A percentile compares a stretch with the other conserved stretches of the same genome.
Evolutionary conservation across 1,140 invertebrate genomes (phyloP).

Genomic region (Spodoptera litura): DNA sequence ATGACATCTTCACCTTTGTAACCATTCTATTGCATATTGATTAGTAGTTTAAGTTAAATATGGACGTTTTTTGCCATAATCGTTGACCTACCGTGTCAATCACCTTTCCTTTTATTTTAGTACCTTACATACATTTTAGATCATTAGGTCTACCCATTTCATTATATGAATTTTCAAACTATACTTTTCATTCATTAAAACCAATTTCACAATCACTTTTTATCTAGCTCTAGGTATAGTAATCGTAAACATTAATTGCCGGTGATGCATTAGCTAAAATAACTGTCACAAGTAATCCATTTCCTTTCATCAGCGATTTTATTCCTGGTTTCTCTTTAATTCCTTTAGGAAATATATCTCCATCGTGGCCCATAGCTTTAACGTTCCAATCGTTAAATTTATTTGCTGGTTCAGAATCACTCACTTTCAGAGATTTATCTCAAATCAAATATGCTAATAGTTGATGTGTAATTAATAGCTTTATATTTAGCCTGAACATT

Average conservation of each 20-base stretch:
- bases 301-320: background rate
- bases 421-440: constrained; percentile 26
- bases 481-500: constrained; percentile 5
- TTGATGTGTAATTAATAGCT: constrained; percentile 34
- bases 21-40: constrained; percentile 14
- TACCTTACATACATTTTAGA: too few relatives aligned
- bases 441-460: constrained; percentile 40
- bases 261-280: background rate
- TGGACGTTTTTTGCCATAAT: background rate
- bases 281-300: background rate
- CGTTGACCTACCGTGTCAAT: background rate
- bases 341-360: constrained; percentile 16
- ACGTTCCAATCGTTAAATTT: constrained; percentile 29
- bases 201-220: too few relatives aligned
- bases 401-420: constrained; percentile 21
- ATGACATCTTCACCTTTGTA: constrained; percentile 31
- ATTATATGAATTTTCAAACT: too few relatives aligned
- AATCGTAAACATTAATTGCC: background rate
- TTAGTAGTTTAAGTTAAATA: constrained; percentile 5
- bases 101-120: background rate
- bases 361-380: background rate
- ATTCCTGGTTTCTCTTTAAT: constrained; percentile 19
- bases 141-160: too few relatives aligned
- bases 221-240: background rate
- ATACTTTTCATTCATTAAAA: too few relatives aligned